Conservation (phyloP, 2,113 vertebrate genomes). For the Colistium nudipinnis region DNA sequence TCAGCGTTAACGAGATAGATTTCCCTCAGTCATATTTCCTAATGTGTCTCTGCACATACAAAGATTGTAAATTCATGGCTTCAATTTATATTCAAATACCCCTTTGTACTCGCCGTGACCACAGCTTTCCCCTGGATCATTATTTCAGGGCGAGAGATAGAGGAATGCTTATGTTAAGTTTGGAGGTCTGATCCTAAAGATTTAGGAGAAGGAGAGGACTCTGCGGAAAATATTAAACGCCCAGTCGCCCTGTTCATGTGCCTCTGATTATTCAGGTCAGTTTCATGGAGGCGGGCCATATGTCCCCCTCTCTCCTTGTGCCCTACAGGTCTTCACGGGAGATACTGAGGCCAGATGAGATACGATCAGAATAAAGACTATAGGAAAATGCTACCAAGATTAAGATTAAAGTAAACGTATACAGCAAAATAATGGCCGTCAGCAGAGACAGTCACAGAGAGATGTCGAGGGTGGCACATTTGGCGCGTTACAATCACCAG, state of each 20-base stretch:
- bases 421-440: background rate
- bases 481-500: too few relatives aligned
- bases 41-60: constrained; percentile 45
- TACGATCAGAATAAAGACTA: background rate
- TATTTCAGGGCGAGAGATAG: constrained; percentile 42
- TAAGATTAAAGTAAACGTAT: background rate
- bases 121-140: constrained; percentile 31
- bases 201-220: constrained; percentile 5
- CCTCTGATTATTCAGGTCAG: background rate
- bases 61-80: constrained; percentile 58
- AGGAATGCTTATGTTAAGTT: constrained; percentile 17
- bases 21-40: constrained; percentile 41
- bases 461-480: too few relatives aligned
- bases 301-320: background rate
- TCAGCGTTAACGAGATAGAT: constrained; percentile 57
- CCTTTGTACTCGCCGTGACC: constrained; percentile 42
- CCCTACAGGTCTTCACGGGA: background rate
- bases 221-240: background rate
- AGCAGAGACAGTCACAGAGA: background rate
- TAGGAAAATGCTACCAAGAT: background rate
- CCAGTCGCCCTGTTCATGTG: background rate
- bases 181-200: constrained; percentile 4
- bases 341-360: background rate
- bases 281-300: background rate
- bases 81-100: constrained; percentile 67